Percentiles rank a stretch among this genome's conserved stretches.
phyloP scores from a whole-genome alignment of 2,888 invertebrate genomes.

The Leptopterna dolabrata region DNA sequence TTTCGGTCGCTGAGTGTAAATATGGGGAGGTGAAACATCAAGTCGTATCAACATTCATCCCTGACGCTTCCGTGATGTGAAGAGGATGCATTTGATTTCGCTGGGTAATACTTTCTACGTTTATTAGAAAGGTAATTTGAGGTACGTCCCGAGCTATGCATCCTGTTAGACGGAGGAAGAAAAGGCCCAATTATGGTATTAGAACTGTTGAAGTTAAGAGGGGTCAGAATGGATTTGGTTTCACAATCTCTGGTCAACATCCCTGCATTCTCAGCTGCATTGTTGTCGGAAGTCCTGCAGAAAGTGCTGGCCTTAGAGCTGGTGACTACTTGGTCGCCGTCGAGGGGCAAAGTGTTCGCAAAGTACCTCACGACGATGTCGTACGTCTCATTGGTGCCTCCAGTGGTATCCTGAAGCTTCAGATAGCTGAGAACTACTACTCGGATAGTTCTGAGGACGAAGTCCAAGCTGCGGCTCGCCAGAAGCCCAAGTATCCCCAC shows the following conservation, averaged over 20 bases:
- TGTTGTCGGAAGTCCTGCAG: slow-evolving; percentile 89
- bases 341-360: slow-evolving; percentile 90
- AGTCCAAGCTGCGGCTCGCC: slow-evolving; percentile 71
- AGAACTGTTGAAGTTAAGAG: slow-evolving; percentile 86
- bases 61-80: background rate
- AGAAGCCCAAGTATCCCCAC: slow-evolving; percentile 73
- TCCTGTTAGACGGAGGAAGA: slow-evolving; percentile 75
- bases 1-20: background rate
- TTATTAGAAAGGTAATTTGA: background rate
- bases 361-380: slow-evolving; percentile 92
- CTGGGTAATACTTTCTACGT: slow-evolving; percentile 3
- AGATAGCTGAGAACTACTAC: slow-evolving; percentile 88
- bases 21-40: background rate
- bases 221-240: slow-evolving; percentile 93
- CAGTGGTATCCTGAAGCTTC: slow-evolving; percentile 83
- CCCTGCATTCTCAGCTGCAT: slow-evolving; percentile 96
- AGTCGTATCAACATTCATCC: background rate
- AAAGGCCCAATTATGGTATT: slow-evolving; percentile 79
- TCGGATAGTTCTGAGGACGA: slow-evolving; percentile 88
- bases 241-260: slow-evolving; percentile 96
- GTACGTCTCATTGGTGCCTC: slow-evolving; percentile 90
- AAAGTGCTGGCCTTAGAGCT: slow-evolving; percentile 87
- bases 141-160: slow-evolving; percentile 68
- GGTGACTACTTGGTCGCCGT: slow-evolving; percentile 94
- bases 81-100: background rate